phyloP scores from a whole-genome alignment of 1,140 invertebrate species.

The Pissodes strobi region DNA sequence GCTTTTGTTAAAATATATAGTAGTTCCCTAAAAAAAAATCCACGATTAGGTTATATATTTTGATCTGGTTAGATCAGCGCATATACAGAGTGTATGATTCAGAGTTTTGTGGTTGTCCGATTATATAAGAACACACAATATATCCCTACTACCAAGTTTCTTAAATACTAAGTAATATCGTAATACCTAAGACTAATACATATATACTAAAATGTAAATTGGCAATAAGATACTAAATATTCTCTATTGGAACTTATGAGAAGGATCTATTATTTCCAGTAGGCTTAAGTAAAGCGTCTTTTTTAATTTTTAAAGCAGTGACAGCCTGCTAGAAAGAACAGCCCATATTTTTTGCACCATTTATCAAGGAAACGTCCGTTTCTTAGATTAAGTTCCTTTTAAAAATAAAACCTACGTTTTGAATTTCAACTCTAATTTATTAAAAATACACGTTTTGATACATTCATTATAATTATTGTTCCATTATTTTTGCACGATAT shows the following conservation, averaged over 20 bases:
- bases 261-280: conserved; percentile 44
- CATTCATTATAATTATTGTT: conserved; percentile 38
- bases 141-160: conserved; percentile 53
- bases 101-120: conserved; percentile 50
- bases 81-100: conserved; percentile 40
- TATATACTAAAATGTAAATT: conserved; percentile 54
- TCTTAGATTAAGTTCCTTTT: conserved; percentile 4
- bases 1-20: conserved; percentile 2
- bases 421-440: conserved; percentile 1
- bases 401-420: conserved; percentile 29
- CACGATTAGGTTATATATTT: conserved; percentile 3
- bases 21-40: neutral
- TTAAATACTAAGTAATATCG: conserved; percentile 54
- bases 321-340: conserved; percentile 42
- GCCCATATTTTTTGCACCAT: conserved; percentile 49
- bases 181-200: conserved; percentile 54
- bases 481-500: conserved; percentile 41
- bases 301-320: conserved; percentile 48
- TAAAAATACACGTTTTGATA: conserved; percentile 27
- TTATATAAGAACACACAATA: conserved; percentile 51
- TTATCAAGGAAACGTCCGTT: conserved; percentile 29
- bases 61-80: conserved; percentile 15
- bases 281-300: conserved; percentile 52
- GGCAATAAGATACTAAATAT: conserved; percentile 55
- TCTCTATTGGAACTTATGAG: conserved; percentile 52